Evolutionary conservation across 2,888 invertebrate genomes (phyloP), one percentile per base, ranked within the genome.

Genomic region (Chouioia cunea): DNA sequence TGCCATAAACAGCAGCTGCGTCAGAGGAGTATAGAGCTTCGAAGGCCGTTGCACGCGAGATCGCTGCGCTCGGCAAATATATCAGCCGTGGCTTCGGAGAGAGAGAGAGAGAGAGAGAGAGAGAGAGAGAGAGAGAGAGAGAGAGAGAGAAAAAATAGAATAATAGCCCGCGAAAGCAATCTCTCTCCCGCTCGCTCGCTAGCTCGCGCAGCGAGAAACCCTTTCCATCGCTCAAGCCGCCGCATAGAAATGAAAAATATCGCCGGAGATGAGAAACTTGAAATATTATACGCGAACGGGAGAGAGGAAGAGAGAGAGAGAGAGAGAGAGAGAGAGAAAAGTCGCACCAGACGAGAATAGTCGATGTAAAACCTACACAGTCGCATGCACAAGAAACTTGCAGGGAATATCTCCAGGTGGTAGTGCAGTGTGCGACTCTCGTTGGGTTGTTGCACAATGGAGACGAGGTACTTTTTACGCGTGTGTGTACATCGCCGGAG

Each of bases 261-360:
- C 76, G 73, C 74, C 71, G 67, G 77, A 76, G 77, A 79, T 77
- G 77, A 78, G 79, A 71, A 80, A 79, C 76, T 79, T 75, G 76
- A 54, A 58, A 48, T 63, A n/a, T n/a, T n/a, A 57, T 66, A 62
- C 15, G 53, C 22, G 52, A 20, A 23, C 74, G 65, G 78, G 77
- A 27, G 65, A 62, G 71, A 64, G 75, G 68, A 68, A 71, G 75
- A 68, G 73, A 76, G 52, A 54, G 67, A 67, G 63, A 56, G 62
- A 53, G 70, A 58, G 62, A 27, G 60, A 62, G 71, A 65, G 75
- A 68, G 70, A 72, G 74, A 68, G 73, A 76, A 73, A 70, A 69
- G 65, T 68, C 69, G 68, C 65, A 65, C 18, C 46, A 53, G 56
- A 67, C 67, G 63, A 56, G 60, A 56, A 67, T 56, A 58, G 36